Percentiles rank a stretch among this genome's conserved stretches.
Evolutionary conservation across 2,888 invertebrate genomes (phyloP).

Genomic region (Byasa hedistus): DNA sequence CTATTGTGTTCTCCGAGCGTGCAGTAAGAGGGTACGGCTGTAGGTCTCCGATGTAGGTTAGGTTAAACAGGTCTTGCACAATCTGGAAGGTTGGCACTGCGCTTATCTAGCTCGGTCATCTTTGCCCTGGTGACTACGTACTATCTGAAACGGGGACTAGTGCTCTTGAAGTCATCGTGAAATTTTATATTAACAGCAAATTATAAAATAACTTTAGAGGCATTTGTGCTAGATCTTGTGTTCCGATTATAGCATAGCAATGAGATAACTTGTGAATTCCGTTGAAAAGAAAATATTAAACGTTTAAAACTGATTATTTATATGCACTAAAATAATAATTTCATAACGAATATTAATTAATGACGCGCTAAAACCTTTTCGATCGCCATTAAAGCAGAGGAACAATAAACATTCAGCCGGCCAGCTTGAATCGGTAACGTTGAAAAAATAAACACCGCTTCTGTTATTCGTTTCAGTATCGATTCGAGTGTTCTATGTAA

Average conservation of each 20-base stretch:
- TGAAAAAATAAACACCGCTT: constrained; percentile 18
- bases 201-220: too few relatives aligned
- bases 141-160: too few relatives aligned
- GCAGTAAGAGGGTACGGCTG: constrained; percentile 8
- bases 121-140: background rate
- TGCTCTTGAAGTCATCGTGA: too few relatives aligned
- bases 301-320: too few relatives aligned
- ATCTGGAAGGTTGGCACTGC: constrained; percentile 5
- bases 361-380: constrained; percentile 1
- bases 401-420: constrained; percentile 17
- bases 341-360: too few relatives aligned
- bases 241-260: too few relatives aligned
- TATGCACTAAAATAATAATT: too few relatives aligned
- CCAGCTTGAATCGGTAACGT: constrained; percentile 6
- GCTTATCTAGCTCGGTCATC: background rate
- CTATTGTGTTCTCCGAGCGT: constrained; percentile 7
- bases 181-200: too few relatives aligned
- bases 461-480: constrained; percentile 15
- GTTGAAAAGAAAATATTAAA: too few relatives aligned
- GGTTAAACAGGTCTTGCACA: constrained; percentile 1
- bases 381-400: constrained; percentile 10
- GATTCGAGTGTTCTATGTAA: constrained; percentile 22
- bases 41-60: constrained; percentile 17
- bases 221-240: too few relatives aligned
- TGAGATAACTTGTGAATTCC: too few relatives aligned